Percentiles rank a stretch among this genome's conserved stretches.
These are phyloP conservation scores for Pogonomyrmex barbatus DNA, from an alignment of 1,140 invertebrate genomes.

Conservation along the genomic window DNA sequence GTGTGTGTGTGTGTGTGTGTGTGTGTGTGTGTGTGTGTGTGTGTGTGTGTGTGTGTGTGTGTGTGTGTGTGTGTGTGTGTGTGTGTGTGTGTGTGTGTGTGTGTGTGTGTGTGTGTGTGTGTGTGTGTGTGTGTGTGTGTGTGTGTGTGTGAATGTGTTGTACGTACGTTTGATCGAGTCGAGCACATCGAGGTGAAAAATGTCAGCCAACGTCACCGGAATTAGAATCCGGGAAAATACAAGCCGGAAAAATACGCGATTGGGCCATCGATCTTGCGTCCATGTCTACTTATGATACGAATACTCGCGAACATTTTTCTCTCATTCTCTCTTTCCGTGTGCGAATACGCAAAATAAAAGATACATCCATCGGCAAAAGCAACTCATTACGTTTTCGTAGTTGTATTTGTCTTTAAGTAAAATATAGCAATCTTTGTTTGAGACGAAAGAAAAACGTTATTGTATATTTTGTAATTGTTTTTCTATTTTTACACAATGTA, in stretches of 20 bases:
- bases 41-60: not conserved
- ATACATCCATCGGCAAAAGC: not conserved
- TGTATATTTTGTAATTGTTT: not conserved
- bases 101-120: not conserved
- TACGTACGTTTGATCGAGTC: not conserved
- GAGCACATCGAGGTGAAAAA: conserved; percentile 49
- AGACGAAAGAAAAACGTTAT: not conserved
- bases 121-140: not conserved
- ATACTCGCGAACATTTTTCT: not conserved
- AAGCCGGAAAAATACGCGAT: conserved; percentile 54
- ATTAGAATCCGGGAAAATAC: conserved; percentile 59
- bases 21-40: not conserved
- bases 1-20: not conserved
- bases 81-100: not conserved
- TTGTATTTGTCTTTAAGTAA: not conserved
- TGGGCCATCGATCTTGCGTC: conserved; percentile 49
- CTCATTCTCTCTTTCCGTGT: not conserved
- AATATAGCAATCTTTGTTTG: not conserved
- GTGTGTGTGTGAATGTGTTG: not conserved
- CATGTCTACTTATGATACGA: conserved; percentile 38
- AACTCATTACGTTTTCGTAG: not conserved
- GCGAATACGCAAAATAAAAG: conserved; percentile 7
- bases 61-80: not conserved
- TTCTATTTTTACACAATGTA: not conserved
- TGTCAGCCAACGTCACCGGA: conserved; percentile 40